Base-by-base conservation (phyloP, 2,113 vertebrate genomes). In the Casuarius casuarius region DNA sequence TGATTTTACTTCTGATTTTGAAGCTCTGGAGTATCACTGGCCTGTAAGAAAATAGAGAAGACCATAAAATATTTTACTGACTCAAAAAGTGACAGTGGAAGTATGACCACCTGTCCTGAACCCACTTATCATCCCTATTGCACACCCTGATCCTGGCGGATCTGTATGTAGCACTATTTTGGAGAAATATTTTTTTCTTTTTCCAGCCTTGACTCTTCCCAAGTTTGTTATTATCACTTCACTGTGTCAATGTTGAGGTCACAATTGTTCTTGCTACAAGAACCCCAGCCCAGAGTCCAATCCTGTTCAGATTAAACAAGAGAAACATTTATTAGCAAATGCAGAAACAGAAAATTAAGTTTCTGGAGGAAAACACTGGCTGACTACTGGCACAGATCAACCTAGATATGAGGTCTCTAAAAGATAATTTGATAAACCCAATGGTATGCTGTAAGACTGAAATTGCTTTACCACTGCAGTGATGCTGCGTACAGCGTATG, bases 1-100 rank as follows among this genome's bases (percentile, higher is more conserved):
- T 94, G 80, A 92, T 89, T 87, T 92, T 58, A 91, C 42, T 96
- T 84, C 78, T 76, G 86, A 62, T 75, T 79, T 78, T 88, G 78
- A 78, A 78, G 78, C 51, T 91, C 94, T 94, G 76, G 59, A 84
- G 67, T 90, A 52, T 38, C 70, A 71, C 4, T 28, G 88, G 33
- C 87, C 94, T 95, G 85, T 51, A 49, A 93, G 48, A 67, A 96
- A 10, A 11, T 26, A 92, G n/a, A 91, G 44, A 56, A 84, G 42
- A 94, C 7, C 65, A 96, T 49, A 94, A 72, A 2, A 75, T 33
- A 10, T 61, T 89, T 92, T 90, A 66, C 19, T 63, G 12, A 90
- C 23, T 87, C 42, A 26, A 59, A 20, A 78, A 63, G 46, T 8
- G 18, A 77, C 17, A 22, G 15, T 84, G 9, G 62, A 12, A 87